Evolutionary conservation across 2,113 vertebrate genomes (phyloP).

Genomic region (Eidolon helvum): DNA sequence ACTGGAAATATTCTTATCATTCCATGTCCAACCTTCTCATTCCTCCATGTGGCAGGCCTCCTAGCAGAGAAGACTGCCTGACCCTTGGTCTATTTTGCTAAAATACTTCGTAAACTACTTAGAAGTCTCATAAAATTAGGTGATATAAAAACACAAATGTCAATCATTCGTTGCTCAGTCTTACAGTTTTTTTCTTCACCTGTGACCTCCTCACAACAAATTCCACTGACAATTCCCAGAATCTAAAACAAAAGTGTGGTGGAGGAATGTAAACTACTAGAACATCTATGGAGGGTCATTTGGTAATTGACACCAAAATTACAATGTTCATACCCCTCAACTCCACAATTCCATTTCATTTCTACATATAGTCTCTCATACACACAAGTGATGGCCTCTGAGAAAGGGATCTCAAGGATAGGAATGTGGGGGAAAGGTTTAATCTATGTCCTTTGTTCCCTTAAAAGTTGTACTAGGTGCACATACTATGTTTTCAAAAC

Average conservation of each 20-base stretch:
- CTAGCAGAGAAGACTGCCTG: background rate
- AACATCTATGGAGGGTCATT: background rate
- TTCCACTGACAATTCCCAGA: background rate
- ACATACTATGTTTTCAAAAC: conserved; percentile 24
- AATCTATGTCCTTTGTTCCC: background rate
- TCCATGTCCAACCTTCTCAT: background rate
- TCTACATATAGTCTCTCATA: background rate
- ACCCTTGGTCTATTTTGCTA: background rate
- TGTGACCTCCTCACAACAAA: background rate
- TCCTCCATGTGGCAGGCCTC: background rate
- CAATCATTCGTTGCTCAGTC: background rate
- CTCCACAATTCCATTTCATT: conserved; percentile 17
- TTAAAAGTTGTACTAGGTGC: background rate
- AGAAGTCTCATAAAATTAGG: conserved; percentile 46
- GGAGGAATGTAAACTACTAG: background rate
- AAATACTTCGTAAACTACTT: conserved; percentile 47
- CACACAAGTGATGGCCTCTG: background rate
- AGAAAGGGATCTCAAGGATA: background rate
- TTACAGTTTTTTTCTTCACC: background rate
- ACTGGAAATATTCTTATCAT: background rate
- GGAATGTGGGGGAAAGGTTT: background rate
- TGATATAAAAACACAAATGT: conserved; percentile 29
- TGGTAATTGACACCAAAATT: background rate
- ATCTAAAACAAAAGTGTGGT: background rate
- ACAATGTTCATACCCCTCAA: background rate